Percentiles rank a stretch among this genome's conserved stretches.
phyloP scores from a whole-genome alignment of 2,797 vertebrate species.

The Zenarchopterus dispar region DNA sequence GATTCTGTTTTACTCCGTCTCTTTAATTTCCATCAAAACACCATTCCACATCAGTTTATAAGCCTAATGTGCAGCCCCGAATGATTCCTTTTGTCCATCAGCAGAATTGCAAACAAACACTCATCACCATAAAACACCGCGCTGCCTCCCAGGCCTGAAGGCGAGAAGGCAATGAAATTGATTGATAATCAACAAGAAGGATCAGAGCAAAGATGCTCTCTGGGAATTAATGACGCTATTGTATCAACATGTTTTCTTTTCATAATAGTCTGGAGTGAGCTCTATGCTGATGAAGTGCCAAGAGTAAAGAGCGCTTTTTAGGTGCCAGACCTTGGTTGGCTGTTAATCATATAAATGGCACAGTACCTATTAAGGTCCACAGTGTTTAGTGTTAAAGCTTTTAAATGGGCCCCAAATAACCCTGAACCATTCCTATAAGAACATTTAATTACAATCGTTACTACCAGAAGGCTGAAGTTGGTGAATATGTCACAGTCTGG shows the following conservation, averaged over 20 bases:
- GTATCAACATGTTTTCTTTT: slow-evolving; percentile 78
- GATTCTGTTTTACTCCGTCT: slow-evolving; percentile 33
- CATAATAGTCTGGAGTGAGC: slow-evolving; percentile 66
- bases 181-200: slow-evolving; percentile 67
- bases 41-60: slow-evolving; percentile 21
- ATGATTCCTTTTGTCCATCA: slow-evolving; percentile 59
- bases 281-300: slow-evolving; percentile 71
- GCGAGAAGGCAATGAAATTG: slow-evolving; percentile 60
- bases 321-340: slow-evolving; percentile 59
- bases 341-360: slow-evolving; percentile 78
- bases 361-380: slow-evolving; percentile 70
- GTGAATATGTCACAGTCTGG: slow-evolving; percentile 65
- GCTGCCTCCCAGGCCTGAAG: slow-evolving; percentile 54
- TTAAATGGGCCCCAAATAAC: slow-evolving; percentile 71
- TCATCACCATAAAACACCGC: slow-evolving; percentile 67
- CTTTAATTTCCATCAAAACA: slow-evolving; percentile 51
- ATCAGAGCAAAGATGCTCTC: slow-evolving; percentile 68
- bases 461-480: slow-evolving; percentile 46
- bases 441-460: slow-evolving; percentile 70
- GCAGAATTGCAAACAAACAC: slow-evolving; percentile 66
- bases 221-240: slow-evolving; percentile 70
- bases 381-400: slow-evolving; percentile 60
- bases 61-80: slow-evolving; percentile 23
- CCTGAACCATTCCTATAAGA: slow-evolving; percentile 61
- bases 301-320: slow-evolving; percentile 66